Evolutionary conservation across 2,888 invertebrate genomes (phyloP).

Genomic region (Agrotis segetum): DNA sequence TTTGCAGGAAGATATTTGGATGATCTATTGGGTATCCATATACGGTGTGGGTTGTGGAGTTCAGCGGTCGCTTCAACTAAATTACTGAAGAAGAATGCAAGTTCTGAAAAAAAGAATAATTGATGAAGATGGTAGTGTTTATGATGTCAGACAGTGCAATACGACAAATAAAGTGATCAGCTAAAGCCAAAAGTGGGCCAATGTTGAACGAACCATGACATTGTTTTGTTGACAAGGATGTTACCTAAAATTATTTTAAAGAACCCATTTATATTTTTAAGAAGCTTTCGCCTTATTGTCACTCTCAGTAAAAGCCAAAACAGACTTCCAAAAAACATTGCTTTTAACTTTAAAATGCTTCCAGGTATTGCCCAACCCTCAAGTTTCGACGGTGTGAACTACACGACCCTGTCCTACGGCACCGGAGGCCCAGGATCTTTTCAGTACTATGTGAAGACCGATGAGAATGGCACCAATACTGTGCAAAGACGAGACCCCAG

Average conservation of each 20-base stretch:
- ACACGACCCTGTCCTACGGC: constrained; percentile 95
- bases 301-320: no score
- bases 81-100: no score
- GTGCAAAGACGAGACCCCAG: constrained; percentile 92
- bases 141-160: not conserved
- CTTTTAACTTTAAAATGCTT: constrained; percentile 32
- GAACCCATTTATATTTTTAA: not conserved
- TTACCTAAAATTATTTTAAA: not conserved
- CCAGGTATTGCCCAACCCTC: constrained; percentile 92
- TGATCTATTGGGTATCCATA: not conserved
- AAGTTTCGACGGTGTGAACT: constrained; percentile 92
- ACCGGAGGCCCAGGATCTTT: constrained; percentile 94
- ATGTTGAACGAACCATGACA: not conserved
- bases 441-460: constrained; percentile 83
- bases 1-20: not conserved
- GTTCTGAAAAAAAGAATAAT: no score
- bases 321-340: not conserved
- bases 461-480: constrained; percentile 69
- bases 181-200: not conserved
- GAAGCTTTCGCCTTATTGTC: not conserved
- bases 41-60: no score
- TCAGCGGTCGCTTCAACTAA: no score
- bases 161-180: not conserved
- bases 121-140: no score
- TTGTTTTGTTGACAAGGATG: no score